phyloP scores from a whole-genome alignment of 2,797 vertebrate genomes.

The Poeciliopsis infans region DNA sequence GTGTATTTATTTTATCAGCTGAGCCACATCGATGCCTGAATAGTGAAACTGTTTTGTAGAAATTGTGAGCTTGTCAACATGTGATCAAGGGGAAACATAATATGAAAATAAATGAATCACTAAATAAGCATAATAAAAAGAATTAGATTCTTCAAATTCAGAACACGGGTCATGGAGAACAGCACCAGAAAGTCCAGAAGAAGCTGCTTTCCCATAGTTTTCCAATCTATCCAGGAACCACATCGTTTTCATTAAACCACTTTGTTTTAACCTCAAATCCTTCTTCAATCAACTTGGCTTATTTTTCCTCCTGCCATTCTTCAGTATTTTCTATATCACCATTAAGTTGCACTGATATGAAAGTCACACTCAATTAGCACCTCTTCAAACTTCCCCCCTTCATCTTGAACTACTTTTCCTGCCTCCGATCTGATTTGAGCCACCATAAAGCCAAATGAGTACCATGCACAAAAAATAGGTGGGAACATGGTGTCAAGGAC shows the following conservation, averaged over 20 bases:
- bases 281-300: not conserved
- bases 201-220: not conserved
- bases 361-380: slow-evolving; percentile 13
- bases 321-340: not conserved
- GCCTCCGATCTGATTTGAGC: slow-evolving; percentile 28
- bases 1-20: not conserved
- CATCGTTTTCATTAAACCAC: not conserved
- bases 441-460: slow-evolving; percentile 67
- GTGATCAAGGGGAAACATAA: not conserved
- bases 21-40: not conserved
- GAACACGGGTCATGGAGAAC: not conserved
- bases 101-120: not conserved
- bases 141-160: not conserved
- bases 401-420: slow-evolving; percentile 75
- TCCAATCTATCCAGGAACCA: not conserved
- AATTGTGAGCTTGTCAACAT: not conserved
- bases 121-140: not conserved
- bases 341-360: slow-evolving; percentile 33
- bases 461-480: slow-evolving; percentile 54
- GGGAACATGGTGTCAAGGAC: slow-evolving; percentile 34
- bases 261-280: not conserved
- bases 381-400: slow-evolving; percentile 39
- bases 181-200: not conserved
- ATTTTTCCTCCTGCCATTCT: not conserved
- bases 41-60: not conserved